These are phyloP conservation scores for Tenrec ecaudatus DNA, from an alignment of 2,113 vertebrate genomes.

Conservation along the genomic window DNA sequence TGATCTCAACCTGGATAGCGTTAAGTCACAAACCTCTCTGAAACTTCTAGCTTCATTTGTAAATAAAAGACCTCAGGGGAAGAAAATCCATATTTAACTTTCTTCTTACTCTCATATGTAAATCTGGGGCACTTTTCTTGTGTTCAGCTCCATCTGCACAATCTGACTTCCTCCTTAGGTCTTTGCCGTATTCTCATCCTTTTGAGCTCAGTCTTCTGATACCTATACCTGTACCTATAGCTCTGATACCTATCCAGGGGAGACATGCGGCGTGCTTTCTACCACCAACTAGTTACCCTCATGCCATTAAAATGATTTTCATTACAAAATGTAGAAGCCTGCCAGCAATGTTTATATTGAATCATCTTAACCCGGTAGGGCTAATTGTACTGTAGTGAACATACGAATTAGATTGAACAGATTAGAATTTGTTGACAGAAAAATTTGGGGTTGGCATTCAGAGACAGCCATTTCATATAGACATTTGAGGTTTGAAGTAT, in stretches of 20 bases:
- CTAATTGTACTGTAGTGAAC: neutral
- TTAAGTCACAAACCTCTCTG: neutral
- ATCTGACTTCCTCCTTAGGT: neutral
- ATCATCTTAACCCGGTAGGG: neutral
- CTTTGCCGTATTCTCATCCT: neutral
- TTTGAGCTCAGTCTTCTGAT: neutral
- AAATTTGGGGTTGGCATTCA: neutral
- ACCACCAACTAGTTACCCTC: rapidly evolving
- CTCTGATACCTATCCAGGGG: neutral
- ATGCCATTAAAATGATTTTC: neutral
- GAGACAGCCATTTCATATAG: neutral
- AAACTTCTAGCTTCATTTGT: neutral
- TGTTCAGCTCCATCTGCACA: neutral
- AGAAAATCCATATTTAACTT: neutral
- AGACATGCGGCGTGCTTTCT: rapidly evolving
- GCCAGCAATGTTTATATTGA: rapidly evolving
- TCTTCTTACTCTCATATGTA: neutral
- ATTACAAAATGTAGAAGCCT: neutral
- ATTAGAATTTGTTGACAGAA: neutral
- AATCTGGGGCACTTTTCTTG: neutral
- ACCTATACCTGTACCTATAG: too few species aligned
- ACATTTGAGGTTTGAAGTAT: neutral
- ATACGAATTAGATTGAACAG: neutral
- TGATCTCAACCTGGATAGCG: neutral
- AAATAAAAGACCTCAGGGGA: neutral